Conservation (phyloP, 2,113 vertebrate species). For the Bucco capensis region DNA sequence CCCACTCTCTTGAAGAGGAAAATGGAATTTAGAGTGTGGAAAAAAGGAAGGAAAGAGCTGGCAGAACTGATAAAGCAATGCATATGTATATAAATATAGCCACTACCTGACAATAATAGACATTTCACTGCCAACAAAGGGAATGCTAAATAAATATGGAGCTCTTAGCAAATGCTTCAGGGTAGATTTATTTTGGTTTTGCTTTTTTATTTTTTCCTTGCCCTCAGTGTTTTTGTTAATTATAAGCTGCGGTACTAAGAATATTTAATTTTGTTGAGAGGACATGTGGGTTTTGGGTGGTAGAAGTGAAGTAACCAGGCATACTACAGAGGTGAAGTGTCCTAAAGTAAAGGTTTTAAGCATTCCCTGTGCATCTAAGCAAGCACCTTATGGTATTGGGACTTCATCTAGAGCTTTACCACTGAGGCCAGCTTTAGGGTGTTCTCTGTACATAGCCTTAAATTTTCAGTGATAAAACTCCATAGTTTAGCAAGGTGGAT, state of each 20-base stretch:
- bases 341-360: not conserved
- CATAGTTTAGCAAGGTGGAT: not conserved
- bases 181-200: not conserved
- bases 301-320: not conserved
- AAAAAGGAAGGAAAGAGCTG: not conserved
- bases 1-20: not conserved
- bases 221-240: slow-evolving; percentile 2
- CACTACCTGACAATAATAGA: not conserved
- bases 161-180: not conserved
- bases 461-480: not conserved
- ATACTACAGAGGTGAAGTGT: not conserved
- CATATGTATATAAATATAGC: too few relatives aligned
- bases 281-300: not conserved
- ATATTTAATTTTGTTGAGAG: slow-evolving; percentile 10
- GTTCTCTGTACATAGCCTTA: not conserved
- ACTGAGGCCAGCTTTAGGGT: not conserved
- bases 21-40: not conserved
- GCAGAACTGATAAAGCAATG: not conserved
- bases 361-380: not conserved
- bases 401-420: not conserved
- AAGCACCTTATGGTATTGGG: not conserved
- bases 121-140: not conserved
- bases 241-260: not conserved
- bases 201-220: not conserved
- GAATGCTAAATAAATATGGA: not conserved